Base-by-base conservation (phyloP, 2,888 invertebrate genomes). In the Chrysolina haemoptera region DNA sequence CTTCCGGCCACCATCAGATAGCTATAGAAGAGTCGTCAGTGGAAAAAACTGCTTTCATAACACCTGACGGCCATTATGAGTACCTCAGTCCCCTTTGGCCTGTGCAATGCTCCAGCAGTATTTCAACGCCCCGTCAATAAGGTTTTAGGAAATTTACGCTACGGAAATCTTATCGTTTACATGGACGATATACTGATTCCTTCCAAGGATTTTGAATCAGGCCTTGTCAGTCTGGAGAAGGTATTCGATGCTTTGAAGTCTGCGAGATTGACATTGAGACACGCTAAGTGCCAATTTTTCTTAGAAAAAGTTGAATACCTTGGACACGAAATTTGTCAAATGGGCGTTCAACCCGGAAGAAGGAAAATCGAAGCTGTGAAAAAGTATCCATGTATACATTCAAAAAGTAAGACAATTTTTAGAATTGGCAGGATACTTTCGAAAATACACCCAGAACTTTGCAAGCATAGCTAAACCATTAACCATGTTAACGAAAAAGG, bases 1-100 rank as follows among this genome's bases (percentile, higher is more conserved):
- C 80, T 5, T 67, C 71, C 0, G 86, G 84, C 0, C 83, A 83
- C 75, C 78, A 82, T 55, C 86, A 86, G 43, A 82, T 87, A 16
- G 80, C 78, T n/a, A 73, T 87, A 40, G 73, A 65, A 5, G 74
- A 80, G 64, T 74, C 77, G 6, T 82, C 82, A 18, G 80, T 82
- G 6, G 70, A 73, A 10, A 84, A 84, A 63, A 87, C 84, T 0
- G 86, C 83, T 0, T n/a, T n/a, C n/a, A n/a, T n/a, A n/a, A n/a
- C n/a, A n/a, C n/a, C n/a, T n/a, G n/a, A n/a, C n/a, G n/a, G 83
- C 84, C 59, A 76, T 81, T 76, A 71, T 68, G 62, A 75, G 53
- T 76, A 62, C 18, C 22, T 79, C 18, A 40, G 69, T 79, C 50
- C 67, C 73, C 0, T 76, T 76, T 59, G 75, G 76, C 16, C 20